Conservation (phyloP, 2,113 vertebrate species). For the Nesogale talazaci region DNA sequence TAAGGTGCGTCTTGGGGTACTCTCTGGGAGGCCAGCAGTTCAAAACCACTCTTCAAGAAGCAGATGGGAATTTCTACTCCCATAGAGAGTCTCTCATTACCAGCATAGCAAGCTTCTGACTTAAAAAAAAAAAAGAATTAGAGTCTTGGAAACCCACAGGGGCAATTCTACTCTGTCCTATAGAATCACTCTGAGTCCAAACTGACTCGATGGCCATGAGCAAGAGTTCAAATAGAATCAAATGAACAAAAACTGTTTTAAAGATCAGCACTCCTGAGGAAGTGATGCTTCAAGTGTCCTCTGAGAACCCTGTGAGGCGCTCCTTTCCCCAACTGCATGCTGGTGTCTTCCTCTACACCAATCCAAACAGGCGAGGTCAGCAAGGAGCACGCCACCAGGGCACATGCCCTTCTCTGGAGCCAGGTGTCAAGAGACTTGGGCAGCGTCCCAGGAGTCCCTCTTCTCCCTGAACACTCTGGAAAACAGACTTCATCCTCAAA, state of each 20-base stretch:
- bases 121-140: no score
- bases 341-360: neutral
- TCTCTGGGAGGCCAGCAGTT: no score
- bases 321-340: neutral
- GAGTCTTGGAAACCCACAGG: no score
- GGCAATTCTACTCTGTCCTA: no score
- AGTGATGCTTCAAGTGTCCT: neutral
- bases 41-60: no score
- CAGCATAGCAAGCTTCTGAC: no score
- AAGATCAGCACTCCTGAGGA: neutral
- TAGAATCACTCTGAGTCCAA: no score
- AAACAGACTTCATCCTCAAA: neutral
- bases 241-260: no score
- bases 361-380: neutral
- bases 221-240: neutral
- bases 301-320: neutral
- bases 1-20: no score
- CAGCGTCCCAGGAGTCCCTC: neutral
- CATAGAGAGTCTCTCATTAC: no score
- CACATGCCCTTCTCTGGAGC: neutral
- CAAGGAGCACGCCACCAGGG: neutral
- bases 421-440: neutral
- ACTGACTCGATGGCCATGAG: no score
- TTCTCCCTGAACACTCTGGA: conserved; percentile 3
- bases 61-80: no score